phyloP scores from a whole-genome alignment of 1,140 invertebrate genomes.

The Drosophila repleta region DNA sequence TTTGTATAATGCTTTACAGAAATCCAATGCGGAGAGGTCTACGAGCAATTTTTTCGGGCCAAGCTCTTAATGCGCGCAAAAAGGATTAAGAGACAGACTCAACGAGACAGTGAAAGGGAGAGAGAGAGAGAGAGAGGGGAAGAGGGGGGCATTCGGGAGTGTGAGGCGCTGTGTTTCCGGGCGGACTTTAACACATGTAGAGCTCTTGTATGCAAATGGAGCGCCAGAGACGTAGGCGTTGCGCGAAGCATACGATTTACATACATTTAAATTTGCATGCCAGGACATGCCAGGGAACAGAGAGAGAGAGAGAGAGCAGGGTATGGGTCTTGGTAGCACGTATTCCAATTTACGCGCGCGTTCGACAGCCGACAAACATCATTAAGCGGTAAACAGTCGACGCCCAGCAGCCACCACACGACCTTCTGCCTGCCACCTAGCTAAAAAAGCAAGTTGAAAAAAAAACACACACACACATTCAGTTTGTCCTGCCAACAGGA shows the following conservation, averaged over 20 bases:
- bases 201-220: constrained; percentile 54
- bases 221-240: constrained; percentile 36
- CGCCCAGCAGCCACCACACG: constrained; percentile 9
- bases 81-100: constrained; percentile 52
- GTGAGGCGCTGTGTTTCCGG: background rate
- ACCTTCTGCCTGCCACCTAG: too few relatives aligned
- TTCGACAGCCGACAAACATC: constrained; percentile 62
- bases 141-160: background rate
- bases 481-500: constrained; percentile 17
- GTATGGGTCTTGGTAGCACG: constrained; percentile 21
- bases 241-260: constrained; percentile 61
- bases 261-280: constrained; percentile 63
- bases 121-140: background rate
- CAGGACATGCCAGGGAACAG: constrained; percentile 15
- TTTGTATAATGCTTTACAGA: constrained; percentile 53
- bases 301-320: background rate
- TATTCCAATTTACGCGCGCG: constrained; percentile 60
- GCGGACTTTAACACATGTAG: constrained; percentile 47
- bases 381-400: constrained; percentile 58
- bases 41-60: constrained; percentile 47
- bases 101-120: background rate
- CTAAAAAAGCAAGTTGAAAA: background rate
- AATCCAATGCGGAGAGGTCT: constrained; percentile 35
- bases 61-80: constrained; percentile 65
- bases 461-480: too few relatives aligned